phyloP scores from a whole-genome alignment of 2,113 vertebrate species.

The Tricholaema leucomelas region DNA sequence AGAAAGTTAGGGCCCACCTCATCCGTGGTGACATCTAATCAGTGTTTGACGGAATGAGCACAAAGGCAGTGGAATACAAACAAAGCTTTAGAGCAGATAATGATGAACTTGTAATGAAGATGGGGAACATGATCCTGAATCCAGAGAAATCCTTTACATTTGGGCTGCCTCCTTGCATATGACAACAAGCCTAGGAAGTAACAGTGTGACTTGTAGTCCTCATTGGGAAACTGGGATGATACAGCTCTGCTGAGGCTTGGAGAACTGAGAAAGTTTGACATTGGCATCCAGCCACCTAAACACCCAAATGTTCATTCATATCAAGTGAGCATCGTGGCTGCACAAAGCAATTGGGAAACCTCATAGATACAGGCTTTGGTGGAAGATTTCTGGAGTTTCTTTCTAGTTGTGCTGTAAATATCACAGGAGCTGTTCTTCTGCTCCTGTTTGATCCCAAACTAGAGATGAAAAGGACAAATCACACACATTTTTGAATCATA shows the following conservation, averaged over 20 bases:
- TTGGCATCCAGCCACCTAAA: accelerated
- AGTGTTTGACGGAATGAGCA: background rate
- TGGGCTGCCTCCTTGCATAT: background rate
- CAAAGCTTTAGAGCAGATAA: background rate
- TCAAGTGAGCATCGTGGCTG: background rate
- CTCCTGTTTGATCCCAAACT: conserved; percentile 40
- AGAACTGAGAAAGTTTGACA: background rate
- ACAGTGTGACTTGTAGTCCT: background rate
- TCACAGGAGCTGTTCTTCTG: background rate
- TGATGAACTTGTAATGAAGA: accelerated
- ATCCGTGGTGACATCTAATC: accelerated
- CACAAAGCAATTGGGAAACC: background rate
- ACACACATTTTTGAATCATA: background rate
- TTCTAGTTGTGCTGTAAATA: conserved; percentile 9
- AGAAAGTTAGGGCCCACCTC: background rate
- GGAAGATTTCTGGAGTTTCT: background rate
- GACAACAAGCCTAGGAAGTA: background rate
- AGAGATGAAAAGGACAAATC: conserved; percentile 26
- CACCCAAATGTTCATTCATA: background rate
- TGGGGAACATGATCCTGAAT: background rate
- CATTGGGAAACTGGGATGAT: background rate
- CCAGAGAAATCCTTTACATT: background rate
- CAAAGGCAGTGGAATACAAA: accelerated
- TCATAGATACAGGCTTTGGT: background rate
- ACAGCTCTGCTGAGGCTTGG: no score